Conservation (phyloP, 2,888 invertebrate species). For the Bellardia pandia region DNA sequence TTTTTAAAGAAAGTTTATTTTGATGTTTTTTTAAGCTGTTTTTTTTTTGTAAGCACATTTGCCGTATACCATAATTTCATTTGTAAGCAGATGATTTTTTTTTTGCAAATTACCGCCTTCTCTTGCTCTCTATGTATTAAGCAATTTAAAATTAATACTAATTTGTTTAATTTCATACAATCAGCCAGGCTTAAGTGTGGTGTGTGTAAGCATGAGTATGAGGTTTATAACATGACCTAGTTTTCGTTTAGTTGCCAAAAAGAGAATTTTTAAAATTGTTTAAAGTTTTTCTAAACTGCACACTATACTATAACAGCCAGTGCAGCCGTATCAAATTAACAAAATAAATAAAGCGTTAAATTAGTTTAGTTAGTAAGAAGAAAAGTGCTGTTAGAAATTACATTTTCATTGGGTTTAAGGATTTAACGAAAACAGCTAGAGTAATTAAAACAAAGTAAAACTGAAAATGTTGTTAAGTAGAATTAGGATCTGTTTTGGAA, state of each 20-base stretch:
- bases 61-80: slow-evolving; percentile 23
- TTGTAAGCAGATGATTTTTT: neutral
- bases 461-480: no score
- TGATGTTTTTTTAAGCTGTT: slow-evolving; percentile 17
- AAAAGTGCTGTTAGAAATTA: neutral
- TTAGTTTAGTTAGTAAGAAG: slow-evolving; percentile 63
- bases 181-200: neutral
- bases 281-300: slow-evolving; percentile 32
- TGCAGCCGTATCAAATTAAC: slow-evolving; percentile 62
- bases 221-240: slow-evolving; percentile 55
- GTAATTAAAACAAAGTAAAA: no score
- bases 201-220: neutral
- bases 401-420: neutral
- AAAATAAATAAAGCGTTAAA: slow-evolving; percentile 73
- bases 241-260: slow-evolving; percentile 25
- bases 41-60: slow-evolving; percentile 1
- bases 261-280: slow-evolving; percentile 57
- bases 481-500: no score
- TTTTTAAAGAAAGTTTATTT: slow-evolving; percentile 30
- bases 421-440: no score
- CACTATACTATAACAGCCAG: neutral
- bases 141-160: slow-evolving; percentile 63
- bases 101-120: slow-evolving; percentile 10
- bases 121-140: neutral
- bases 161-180: slow-evolving; percentile 53